Evolutionary conservation across 2,888 invertebrate species (phyloP).

Genomic region (Kryphioiulus occultus): DNA sequence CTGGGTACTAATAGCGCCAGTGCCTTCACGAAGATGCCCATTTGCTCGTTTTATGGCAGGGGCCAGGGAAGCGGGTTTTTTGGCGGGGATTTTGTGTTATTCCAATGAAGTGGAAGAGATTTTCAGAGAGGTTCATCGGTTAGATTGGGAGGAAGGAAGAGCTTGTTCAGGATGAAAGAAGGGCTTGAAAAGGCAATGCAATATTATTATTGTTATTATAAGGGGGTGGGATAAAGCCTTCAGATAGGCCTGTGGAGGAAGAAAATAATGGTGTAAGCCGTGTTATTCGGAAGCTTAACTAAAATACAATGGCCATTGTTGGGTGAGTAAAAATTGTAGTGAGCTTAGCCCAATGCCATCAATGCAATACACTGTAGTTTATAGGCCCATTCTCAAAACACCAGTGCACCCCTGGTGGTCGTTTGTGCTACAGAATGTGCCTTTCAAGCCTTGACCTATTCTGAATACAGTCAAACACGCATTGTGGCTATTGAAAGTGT

Average conservation of each 20-base stretch:
- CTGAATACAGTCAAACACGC: too few species aligned
- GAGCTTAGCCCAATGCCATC: neutral
- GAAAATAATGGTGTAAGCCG: conserved; percentile 40
- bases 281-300: conserved; percentile 40
- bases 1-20: conserved; percentile 41
- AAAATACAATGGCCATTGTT: conserved; percentile 30
- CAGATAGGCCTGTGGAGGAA: neutral
- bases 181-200: conserved; percentile 32
- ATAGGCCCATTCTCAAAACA: neutral
- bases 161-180: conserved; percentile 36
- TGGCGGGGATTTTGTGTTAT: conserved; percentile 39
- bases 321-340: neutral
- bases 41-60: conserved; percentile 40
- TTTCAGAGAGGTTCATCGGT: conserved; percentile 41
- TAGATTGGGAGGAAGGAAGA: conserved; percentile 39
- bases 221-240: conserved; percentile 26
- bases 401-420: conserved; percentile 20
- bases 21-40: conserved; percentile 39
- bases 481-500: too few species aligned
- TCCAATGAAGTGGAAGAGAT: conserved; percentile 46
- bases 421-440: neutral
- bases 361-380: neutral
- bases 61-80: conserved; percentile 6
- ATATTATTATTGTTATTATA: conserved; percentile 40
- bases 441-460: neutral